Evolutionary conservation across 2,888 invertebrate species (phyloP).

Genomic region (Gandaritis pyraliata): DNA sequence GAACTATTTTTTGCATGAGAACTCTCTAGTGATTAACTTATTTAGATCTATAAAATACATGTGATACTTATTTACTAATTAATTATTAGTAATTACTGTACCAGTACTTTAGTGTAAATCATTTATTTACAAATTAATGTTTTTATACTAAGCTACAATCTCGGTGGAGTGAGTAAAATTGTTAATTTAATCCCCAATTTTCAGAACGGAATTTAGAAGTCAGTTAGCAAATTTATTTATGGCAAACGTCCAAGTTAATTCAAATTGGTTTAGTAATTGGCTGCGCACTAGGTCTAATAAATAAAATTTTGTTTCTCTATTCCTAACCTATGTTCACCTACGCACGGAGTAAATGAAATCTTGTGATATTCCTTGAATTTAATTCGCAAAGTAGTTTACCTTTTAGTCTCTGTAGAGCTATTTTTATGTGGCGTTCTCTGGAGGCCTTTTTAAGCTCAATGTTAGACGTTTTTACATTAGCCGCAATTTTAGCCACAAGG

Average conservation of each 20-base stretch:
- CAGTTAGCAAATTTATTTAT: conserved; percentile 14
- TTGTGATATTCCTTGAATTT: not conserved
- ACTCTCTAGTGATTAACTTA: too few relatives aligned
- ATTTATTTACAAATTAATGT: not conserved
- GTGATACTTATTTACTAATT: too few relatives aligned
- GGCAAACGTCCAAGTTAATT: conserved; percentile 11
- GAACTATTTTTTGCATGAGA: too few relatives aligned
- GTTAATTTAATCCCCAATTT: conserved; percentile 11
- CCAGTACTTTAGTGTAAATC: too few relatives aligned
- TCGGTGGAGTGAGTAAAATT: conserved; percentile 5
- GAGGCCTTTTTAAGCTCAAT: too few relatives aligned
- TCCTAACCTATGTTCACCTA: conserved; percentile 8
- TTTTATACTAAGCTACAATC: not conserved
- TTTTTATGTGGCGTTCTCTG: not conserved
- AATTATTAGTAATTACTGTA: too few relatives aligned
- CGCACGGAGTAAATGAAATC: conserved; percentile 8
- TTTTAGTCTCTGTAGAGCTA: not conserved
- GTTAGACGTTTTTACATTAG: too few relatives aligned
- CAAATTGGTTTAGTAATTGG: conserved; percentile 23
- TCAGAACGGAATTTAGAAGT: conserved; percentile 12
- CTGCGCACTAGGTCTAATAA: conserved; percentile 16
- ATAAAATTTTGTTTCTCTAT: conserved; percentile 7
- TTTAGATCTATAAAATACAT: too few relatives aligned
- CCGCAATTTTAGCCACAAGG: too few relatives aligned
- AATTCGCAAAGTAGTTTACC: not conserved